Evolutionary conservation across 2,797 vertebrate species (phyloP), one percentile per base, ranked within the genome.

Genomic region (Oreochromis grahami): DNA sequence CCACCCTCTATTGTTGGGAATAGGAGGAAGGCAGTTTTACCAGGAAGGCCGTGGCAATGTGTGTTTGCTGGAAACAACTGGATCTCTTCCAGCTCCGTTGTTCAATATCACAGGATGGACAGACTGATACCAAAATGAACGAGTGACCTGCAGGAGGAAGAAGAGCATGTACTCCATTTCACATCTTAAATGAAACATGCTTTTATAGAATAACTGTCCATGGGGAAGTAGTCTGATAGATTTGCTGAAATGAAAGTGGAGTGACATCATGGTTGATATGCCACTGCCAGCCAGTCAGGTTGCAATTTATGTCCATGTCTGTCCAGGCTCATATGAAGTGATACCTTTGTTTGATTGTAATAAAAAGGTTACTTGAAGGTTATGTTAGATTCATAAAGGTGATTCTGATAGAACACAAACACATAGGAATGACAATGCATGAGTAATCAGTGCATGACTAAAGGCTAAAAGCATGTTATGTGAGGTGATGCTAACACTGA

Each of bases 11-110:
- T 89, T 94, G 92, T 95, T 93, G 90, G 94, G 89, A 93, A 94
- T 91, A 87, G 60, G 52, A 80, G 86, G 88, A 92, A 80, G 88
- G 92, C 84, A 90, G 89, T 72, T 86, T 86, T 96, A 94, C 94
- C 95, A 94, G 96, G 94, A 96, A 96, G 88, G 84, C 86, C 81
- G 87, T 76, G 80, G 87, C 94, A 85, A 68, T 80, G 78, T 48
- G 53, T 88, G 76, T 93, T 96, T 96, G 93, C 95, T 95, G 95
- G 95, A 96, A 96, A 93, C 88, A 86, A 93, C 87, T 96, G 95
- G 95, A 96, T 70, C 88, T 89, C 91, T 92, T 96, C 95, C 95
- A 96, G 93, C 90, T 88, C 60, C 7, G 79, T 83, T 77, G 89
- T 88, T 96, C 94, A 95, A 94, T 95, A 95, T 88, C 13, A 50